Evolutionary conservation across 2,113 vertebrate species (phyloP).

Genomic region (Poeciliopsis turrubarensis): DNA sequence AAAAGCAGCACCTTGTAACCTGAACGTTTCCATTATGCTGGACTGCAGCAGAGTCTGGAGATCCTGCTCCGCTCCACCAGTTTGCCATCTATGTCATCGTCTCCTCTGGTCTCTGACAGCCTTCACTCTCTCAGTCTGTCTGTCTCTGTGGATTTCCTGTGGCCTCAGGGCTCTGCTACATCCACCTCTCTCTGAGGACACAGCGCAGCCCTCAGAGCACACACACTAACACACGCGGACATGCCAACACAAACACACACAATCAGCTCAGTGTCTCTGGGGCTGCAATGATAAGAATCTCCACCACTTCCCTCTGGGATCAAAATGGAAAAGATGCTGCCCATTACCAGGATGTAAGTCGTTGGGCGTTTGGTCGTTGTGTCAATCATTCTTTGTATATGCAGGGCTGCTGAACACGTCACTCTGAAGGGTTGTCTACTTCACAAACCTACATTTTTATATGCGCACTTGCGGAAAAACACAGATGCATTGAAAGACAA

Average conservation of each 20-base stretch:
- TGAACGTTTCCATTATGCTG: constrained; percentile 1
- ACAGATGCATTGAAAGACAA: constrained; percentile 23
- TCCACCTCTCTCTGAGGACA: constrained; percentile 61
- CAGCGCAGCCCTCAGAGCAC: constrained; percentile 34
- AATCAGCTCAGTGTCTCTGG: constrained; percentile 70
- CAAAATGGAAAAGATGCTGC: constrained; percentile 70
- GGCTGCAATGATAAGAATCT: constrained; percentile 70
- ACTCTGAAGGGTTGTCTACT: constrained; percentile 41
- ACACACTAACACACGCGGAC: constrained; percentile 10
- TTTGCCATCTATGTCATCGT: constrained; percentile 30
- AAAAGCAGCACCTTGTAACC: constrained; percentile 8
- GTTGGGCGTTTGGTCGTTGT: constrained; percentile 16
- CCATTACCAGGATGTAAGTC: constrained; percentile 49
- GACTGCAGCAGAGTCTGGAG: constrained; percentile 21
- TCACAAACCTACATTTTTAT: constrained; percentile 33
- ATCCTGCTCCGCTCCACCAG: constrained; percentile 10
- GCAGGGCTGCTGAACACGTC: constrained; percentile 24
- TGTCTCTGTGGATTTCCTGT: constrained; percentile 82
- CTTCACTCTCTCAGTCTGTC: constrained; percentile 78
- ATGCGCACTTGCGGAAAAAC: constrained; percentile 16
- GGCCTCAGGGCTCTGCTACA: constrained; percentile 71
- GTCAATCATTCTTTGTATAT: constrained; percentile 58
- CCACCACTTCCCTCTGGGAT: constrained; percentile 72
- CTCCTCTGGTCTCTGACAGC: constrained; percentile 63
- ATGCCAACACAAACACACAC: constrained; percentile 39